Conservation (phyloP, 1,140 invertebrate species). For the Oedothorax gibbosus region DNA sequence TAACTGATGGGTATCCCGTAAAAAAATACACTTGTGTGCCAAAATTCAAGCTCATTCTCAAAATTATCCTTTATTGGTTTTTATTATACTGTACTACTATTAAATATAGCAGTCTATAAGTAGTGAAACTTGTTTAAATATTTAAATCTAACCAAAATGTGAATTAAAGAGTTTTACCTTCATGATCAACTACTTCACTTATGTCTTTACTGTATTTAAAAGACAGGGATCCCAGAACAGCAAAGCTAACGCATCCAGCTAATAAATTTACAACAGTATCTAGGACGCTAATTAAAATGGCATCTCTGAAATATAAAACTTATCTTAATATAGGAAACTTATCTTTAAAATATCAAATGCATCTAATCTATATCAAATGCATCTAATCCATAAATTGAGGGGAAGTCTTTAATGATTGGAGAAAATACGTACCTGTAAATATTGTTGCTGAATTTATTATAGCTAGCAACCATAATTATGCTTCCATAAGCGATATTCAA, state of each 20-base stretch:
- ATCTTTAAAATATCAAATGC: too few relatives aligned
- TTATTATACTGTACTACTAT: too few relatives aligned
- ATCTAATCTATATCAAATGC: background rate
- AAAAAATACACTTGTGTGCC: too few relatives aligned
- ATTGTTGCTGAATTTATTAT: slow-evolving; percentile 85
- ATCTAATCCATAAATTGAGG: background rate
- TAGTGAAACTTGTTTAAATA: too few relatives aligned
- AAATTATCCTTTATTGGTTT: too few relatives aligned
- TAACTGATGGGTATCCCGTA: too few relatives aligned
- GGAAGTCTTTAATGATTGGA: background rate
- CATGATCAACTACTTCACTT: slow-evolving; percentile 57
- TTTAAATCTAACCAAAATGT: too few relatives aligned
- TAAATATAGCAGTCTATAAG: too few relatives aligned
- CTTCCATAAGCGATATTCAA: slow-evolving; percentile 82
- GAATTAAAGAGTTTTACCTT: slow-evolving; percentile 26
- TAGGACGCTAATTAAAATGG: slow-evolving; percentile 70
- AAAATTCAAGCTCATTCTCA: too few relatives aligned
- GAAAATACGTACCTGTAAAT: slow-evolving; percentile 80
- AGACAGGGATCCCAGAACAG: slow-evolving; percentile 62
- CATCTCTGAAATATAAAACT: slow-evolving; percentile 68
- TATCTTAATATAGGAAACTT: too few relatives aligned
- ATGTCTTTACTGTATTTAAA: slow-evolving; percentile 64
- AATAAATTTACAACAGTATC: slow-evolving; percentile 80
- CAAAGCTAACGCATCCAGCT: slow-evolving; percentile 80
- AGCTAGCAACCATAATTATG: slow-evolving; percentile 84